Evolutionary conservation across 2,113 vertebrate species (phyloP), one percentile per base, ranked within the genome.

Genomic region (Aspidoscelis tigris): DNA sequence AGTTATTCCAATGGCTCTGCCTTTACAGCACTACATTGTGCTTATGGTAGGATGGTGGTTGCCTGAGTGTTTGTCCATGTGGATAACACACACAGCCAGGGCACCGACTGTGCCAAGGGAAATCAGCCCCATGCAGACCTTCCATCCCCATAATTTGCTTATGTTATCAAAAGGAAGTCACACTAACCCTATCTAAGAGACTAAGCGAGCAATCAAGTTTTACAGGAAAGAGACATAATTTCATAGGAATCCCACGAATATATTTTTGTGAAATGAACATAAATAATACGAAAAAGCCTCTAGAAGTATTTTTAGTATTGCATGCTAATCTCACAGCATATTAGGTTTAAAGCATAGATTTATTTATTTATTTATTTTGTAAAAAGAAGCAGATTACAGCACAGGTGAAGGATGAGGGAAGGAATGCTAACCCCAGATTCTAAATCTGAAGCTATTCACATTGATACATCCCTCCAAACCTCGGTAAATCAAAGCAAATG

Each of bases 401-500:
- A 47, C 47, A 88, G 88, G 82, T 61, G 81, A 93, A 58, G 76
- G 58, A 92, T 86, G 87, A 55, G 65, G 87, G 87, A 70, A 21
- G 61, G 21, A 11, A 44, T 5, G n/a, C 55, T 10, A 2, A 26
- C 81, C 43, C 78, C 83, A 84, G 70, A 24, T 92, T 89, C 84
- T 78, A 87, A 93, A 90, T 87, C 55, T 90, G 83, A 92, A 93
- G 58, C 55, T 76, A 53, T 91, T 92, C 89, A 92, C 81, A 78
- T 83, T 92, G 33, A 3, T 89, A 69, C 82, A 43, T 76, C 61
- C 43, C 71, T 94, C 74, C 70, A 84, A 91, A 61, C 80, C 76
- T 84, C 89, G 90, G 71, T 95, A 95, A 95, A 95, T 96, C 93
- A 94, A 18, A 86, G 88, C 74, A 95, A 95, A 96, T 92, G 83